Evolutionary conservation across 2,113 vertebrate genomes (phyloP).

Genomic region (Eonycteris spelaea): DNA sequence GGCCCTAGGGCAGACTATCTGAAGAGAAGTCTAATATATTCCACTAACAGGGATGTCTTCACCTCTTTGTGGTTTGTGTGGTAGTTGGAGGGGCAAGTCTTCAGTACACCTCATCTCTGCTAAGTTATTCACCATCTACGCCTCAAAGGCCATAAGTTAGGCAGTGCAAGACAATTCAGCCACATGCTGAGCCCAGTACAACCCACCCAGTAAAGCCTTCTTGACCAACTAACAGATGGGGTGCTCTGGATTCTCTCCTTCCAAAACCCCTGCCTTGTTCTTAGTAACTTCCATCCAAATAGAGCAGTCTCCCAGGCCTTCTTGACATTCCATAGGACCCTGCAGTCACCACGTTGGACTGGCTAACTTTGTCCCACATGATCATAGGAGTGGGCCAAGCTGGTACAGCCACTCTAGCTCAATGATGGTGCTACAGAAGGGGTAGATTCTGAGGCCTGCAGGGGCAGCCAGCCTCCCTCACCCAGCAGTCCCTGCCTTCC

Average conservation of each 20-base stretch:
- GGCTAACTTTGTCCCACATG: not conserved
- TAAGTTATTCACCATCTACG: not conserved
- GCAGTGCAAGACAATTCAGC: not conserved
- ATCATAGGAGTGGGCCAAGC: not conserved
- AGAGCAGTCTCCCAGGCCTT: not conserved
- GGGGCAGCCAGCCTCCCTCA: not conserved
- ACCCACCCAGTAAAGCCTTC: not conserved
- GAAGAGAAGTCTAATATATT: not conserved
- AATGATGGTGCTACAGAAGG: accelerated
- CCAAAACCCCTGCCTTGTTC: not conserved
- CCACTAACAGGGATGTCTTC: not conserved
- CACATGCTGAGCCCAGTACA: not conserved
- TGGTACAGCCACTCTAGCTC: not conserved
- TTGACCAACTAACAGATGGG: not conserved
- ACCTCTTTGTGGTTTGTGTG: not conserved
- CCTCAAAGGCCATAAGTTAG: not conserved
- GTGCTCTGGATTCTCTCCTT: not conserved
- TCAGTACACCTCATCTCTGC: not conserved
- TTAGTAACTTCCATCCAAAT: not conserved
- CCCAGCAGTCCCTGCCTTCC: not conserved
- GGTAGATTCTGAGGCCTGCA: accelerated
- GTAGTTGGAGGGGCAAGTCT: not conserved
- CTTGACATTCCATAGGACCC: not conserved
- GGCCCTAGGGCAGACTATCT: too few relatives aligned
- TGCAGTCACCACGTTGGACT: not conserved